A percentile compares a stretch with the other conserved stretches of the same genome.
phyloP scores from a whole-genome alignment of 2,888 invertebrate genomes.

The Megalurothrips usitatus region DNA sequence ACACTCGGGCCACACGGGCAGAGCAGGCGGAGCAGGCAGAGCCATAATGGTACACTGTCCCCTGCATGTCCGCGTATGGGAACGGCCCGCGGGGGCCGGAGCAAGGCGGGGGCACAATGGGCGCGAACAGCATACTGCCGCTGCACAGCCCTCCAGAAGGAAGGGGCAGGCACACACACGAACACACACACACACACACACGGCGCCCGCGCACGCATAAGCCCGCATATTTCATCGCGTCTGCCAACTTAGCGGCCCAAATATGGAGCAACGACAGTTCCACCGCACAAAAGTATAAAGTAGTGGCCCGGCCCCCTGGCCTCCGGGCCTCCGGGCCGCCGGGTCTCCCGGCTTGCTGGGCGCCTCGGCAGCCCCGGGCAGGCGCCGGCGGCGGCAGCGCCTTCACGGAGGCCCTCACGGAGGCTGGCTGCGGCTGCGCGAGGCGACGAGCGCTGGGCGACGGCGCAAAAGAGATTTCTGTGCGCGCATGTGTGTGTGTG shows the following conservation, averaged over 20 bases:
- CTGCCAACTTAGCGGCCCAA: not conserved
- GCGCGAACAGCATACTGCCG: not conserved
- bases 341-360: too few relatives aligned
- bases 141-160: not conserved
- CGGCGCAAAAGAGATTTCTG: too few relatives aligned
- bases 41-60: not conserved
- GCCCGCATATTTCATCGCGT: slow-evolving; percentile 6
- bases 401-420: too few relatives aligned
- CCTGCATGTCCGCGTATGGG: not conserved
- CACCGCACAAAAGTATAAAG: too few relatives aligned
- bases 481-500: too few relatives aligned
- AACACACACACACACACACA: not conserved
- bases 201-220: not conserved
- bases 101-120: not conserved
- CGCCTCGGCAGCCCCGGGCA: too few relatives aligned
- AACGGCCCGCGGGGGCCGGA: not conserved
- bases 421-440: too few relatives aligned
- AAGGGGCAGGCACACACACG: not conserved
- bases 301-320: too few relatives aligned
- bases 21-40: not conserved
- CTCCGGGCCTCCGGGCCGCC: too few relatives aligned
- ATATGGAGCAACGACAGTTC: not conserved
- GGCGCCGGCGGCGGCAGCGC: too few relatives aligned
- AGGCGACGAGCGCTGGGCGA: too few relatives aligned
- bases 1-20: not conserved